Evolutionary conservation across 2,113 vertebrate species (phyloP).

Genomic region (Nettapus auritus): DNA sequence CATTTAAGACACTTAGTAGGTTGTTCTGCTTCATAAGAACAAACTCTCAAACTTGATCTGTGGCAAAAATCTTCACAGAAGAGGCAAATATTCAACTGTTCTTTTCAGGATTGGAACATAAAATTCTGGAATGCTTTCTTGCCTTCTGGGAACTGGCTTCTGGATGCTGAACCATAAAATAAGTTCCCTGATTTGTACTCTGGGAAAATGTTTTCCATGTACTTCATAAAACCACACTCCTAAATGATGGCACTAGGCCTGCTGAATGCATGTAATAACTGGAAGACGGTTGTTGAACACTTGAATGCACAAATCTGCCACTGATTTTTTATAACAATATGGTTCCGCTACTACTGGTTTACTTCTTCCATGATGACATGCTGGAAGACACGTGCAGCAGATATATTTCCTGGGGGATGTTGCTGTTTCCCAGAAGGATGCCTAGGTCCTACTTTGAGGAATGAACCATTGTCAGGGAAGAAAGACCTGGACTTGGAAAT

Average conservation of each 20-base stretch:
- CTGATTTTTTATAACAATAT: not conserved
- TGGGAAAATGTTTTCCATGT: not conserved
- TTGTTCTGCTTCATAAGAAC: not conserved
- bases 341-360: not conserved
- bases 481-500: not conserved
- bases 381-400: not conserved
- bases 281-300: not conserved
- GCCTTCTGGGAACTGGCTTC: not conserved
- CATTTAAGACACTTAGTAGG: rapidly evolving
- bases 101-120: not conserved
- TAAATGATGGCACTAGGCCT: not conserved
- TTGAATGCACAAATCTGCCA: not conserved
- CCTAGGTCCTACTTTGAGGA: not conserved
- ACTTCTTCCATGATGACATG: not conserved
- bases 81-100: not conserved
- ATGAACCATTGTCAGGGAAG: not conserved
- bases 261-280: not conserved
- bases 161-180: not conserved
- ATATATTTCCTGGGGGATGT: not conserved
- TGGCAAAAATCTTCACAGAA: not conserved
- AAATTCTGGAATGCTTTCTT: not conserved
- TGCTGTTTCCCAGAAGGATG: not conserved
- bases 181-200: not conserved
- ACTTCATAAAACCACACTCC: rapidly evolving
- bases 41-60: not conserved